A percentile compares a stretch with the other conserved stretches of the same genome.
Evolutionary conservation across 2,888 invertebrate species (phyloP).

Genomic region (Bellardia pandia): DNA sequence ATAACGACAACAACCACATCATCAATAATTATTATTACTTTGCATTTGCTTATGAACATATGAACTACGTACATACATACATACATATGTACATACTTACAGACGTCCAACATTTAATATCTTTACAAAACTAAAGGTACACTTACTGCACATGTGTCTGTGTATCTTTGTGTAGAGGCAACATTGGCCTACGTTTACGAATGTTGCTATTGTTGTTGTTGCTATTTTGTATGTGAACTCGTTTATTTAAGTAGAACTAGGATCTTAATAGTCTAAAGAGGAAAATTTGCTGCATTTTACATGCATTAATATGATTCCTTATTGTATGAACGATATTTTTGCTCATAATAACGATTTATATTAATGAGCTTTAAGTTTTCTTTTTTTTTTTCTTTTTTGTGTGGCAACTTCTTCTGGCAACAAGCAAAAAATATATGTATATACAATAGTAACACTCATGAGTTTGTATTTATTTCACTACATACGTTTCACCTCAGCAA

Average conservation of each 20-base stretch:
- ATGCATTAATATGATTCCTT: constrained; percentile 71
- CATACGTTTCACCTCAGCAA: constrained; percentile 30
- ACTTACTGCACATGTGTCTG: background rate
- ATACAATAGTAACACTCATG: background rate
- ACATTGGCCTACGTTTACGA: constrained; percentile 45
- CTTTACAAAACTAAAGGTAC: constrained; percentile 36
- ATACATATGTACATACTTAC: constrained; percentile 9
- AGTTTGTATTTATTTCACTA: constrained; percentile 16
- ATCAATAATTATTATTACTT: constrained; percentile 76
- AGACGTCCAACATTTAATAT: constrained; percentile 65
- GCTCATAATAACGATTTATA: constrained; percentile 77
- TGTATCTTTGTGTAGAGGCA: constrained; percentile 12
- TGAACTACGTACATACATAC: background rate
- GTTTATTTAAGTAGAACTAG: constrained; percentile 70
- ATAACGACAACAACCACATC: constrained; percentile 70
- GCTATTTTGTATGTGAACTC: constrained; percentile 61
- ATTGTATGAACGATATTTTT: constrained; percentile 68
- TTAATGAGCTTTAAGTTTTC: constrained; percentile 76
- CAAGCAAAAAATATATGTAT: background rate
- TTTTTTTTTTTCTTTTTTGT: constrained; percentile 11
- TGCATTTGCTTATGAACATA: constrained; percentile 64
- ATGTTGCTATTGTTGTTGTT: background rate
- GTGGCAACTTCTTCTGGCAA: constrained; percentile 6
- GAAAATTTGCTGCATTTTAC: constrained; percentile 65
- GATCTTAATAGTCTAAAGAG: constrained; percentile 60